Conservation (phyloP, 2,888 invertebrate species). For the Ceramica pisi region DNA sequence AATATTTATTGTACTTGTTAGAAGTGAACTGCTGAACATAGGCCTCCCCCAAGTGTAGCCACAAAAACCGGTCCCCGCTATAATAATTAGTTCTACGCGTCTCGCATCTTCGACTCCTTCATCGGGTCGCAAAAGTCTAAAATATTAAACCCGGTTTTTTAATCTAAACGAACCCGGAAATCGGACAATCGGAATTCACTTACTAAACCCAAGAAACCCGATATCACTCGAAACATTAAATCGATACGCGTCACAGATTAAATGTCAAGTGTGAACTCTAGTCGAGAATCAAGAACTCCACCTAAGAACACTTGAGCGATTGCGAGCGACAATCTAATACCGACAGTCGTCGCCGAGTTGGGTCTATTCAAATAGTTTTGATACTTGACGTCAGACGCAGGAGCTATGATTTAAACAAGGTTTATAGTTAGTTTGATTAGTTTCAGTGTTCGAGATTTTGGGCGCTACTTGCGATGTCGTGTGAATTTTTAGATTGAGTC, state of each 20-base stretch:
- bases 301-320: slow-evolving; percentile 45
- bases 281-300: slow-evolving; percentile 36
- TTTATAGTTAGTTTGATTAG: slow-evolving; percentile 47
- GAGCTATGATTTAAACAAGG: slow-evolving; percentile 40
- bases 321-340: slow-evolving; percentile 59
- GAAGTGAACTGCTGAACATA: too few relatives aligned
- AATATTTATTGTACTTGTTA: too few relatives aligned
- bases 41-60: too few relatives aligned
- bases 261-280: slow-evolving; percentile 46
- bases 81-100: too few relatives aligned
- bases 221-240: slow-evolving; percentile 39
- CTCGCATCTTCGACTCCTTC: too few relatives aligned
- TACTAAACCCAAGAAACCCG: not conserved
- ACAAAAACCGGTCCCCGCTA: too few relatives aligned
- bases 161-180: too few relatives aligned
- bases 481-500: not conserved
- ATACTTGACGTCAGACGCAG: slow-evolving; percentile 59
- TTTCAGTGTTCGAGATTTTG: slow-evolving; percentile 33
- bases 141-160: too few relatives aligned
- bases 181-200: too few relatives aligned
- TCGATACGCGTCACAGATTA: slow-evolving; percentile 43
- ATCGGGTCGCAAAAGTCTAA: too few relatives aligned
- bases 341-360: slow-evolving; percentile 52
- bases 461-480: not conserved
- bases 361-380: slow-evolving; percentile 59